Evolutionary conservation across 2,888 invertebrate species (phyloP).

Genomic region (Limnephilus marmoratus): DNA sequence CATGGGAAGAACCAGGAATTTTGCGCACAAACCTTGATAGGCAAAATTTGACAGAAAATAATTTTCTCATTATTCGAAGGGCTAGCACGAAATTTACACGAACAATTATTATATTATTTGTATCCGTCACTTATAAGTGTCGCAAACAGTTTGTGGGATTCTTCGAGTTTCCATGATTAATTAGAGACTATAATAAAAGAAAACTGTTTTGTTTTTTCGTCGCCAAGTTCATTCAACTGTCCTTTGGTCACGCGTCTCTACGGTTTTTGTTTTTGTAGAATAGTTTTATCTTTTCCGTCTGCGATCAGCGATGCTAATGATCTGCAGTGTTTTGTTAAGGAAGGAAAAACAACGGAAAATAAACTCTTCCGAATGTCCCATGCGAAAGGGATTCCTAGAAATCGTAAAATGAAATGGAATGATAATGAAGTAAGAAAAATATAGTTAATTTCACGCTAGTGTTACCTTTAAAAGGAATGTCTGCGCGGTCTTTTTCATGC

Average conservation of each 20-base stretch:
- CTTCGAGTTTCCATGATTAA: not conserved
- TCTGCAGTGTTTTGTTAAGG: not conserved
- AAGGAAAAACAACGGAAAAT: not conserved
- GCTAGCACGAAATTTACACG: not conserved
- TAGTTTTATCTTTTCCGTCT: not conserved
- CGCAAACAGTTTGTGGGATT: not conserved
- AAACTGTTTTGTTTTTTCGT: not conserved
- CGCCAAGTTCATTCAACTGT: constrained; percentile 19
- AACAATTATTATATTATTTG: not conserved
- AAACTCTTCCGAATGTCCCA: not conserved
- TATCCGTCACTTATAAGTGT: not conserved
- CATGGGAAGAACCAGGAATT: no score
- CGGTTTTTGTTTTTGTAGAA: not conserved
- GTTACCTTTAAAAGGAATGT: no score
- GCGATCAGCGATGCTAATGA: not conserved
- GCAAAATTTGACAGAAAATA: no score
- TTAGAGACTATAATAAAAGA: not conserved
- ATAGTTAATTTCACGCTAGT: no score
- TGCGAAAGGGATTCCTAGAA: not conserved
- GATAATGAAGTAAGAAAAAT: no score
- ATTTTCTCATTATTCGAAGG: no score
- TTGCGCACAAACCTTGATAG: no score
- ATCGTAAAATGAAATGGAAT: not conserved
- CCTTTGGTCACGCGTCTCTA: not conserved
- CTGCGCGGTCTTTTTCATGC: no score